Base-by-base conservation (phyloP, 2,888 invertebrate genomes). In the Limulus polyphemus region DNA sequence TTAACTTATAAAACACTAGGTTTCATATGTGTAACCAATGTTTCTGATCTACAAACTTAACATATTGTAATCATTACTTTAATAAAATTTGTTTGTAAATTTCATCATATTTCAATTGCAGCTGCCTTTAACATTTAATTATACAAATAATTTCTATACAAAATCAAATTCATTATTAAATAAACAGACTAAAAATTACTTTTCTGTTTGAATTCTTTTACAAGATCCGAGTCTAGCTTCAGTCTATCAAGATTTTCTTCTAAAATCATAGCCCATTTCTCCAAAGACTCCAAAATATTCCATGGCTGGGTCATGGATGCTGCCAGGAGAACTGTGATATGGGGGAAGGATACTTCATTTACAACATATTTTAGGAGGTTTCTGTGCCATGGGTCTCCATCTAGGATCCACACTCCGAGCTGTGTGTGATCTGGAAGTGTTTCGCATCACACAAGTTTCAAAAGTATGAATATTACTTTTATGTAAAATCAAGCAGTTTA, bases 241-340 rank as follows among this genome's bases (percentile, higher is more conserved):
- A 95, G 82, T 77, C 88, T 88, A 76, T 93, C 90, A 76, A 97
- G 85, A 76, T 97, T 95, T 77, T 95, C 90, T 64, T 90, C 88
- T 49, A 81, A 73, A 14, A 80, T 73, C 51, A 88, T 84, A 2
- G 89, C 87, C 97, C 97, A 97, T 73, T 87, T 87, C 74, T 91
- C 88, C 63, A 98, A 82, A 75, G 95, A 90, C 75, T 97, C 93
- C 69, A 95, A 81, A 73, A 98, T 84, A 68, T 87, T 87, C 95
- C 97, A 97, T 0, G 97, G 97, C 56, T 90, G 87, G 59, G 91
- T 90, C 95, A 98, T 95, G 52, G 95, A 89, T 56, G 92, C 93
- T 52, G 93, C 91, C 74, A 98, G 82, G 77, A 98, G 84, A 67
- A 95, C 87, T 75, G 94, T 82, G 52, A 92, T 92, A 77, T 97